Base-by-base conservation (phyloP, 1,140 invertebrate species). In the Physella acuta region DNA sequence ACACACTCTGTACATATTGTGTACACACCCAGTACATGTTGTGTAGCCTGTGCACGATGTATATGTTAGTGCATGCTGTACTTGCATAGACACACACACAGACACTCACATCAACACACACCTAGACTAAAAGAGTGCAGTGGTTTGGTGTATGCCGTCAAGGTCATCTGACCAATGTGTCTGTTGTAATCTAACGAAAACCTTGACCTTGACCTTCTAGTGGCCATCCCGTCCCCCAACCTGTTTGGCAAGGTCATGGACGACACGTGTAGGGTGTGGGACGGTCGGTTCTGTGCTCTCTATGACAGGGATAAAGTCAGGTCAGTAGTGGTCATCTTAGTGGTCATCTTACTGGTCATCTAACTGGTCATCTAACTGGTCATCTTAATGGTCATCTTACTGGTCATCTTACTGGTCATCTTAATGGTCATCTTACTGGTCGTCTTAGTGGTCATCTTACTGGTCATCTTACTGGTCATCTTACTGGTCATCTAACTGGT, bases 231-330 rank as follows among this genome's bases (percentile, higher is more conserved):
- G 31, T 59, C 59, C 4, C 59, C 59, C 4, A 61, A 44, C 28
- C 28, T 61, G n/a, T 61, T 61, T 61, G 59, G 59, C 28, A 3
- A 24, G 28, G 16, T 61, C 2, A 61, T 61, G 14, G 59, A 61
- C 30, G 36, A 11, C 1, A 61, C 36, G 0, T 61, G 59, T 28
- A 17, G 36, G 34, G 30, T 61, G 17, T 20, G n/a, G 36, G 24
- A 61, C 36, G 59, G 59, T 1, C 1, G 39, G 17, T 2, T 2
- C 36, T 61, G 59, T 24, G 14, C 36, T 44, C 59, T 61, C 3
- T 61, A 61, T 28, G 59, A 61, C 59, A 5, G 59, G 28, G 59
- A 61, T 20, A 61, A 61, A 24, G 39, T 36, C 36, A 61, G 59
- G 59, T 61, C 28, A 2, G 28, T 34, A 34, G 30, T 59, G 16